These are phyloP conservation scores for Sesia bembeciformis DNA, from an alignment of 2,888 invertebrate genomes.

Conservation along the genomic window DNA sequence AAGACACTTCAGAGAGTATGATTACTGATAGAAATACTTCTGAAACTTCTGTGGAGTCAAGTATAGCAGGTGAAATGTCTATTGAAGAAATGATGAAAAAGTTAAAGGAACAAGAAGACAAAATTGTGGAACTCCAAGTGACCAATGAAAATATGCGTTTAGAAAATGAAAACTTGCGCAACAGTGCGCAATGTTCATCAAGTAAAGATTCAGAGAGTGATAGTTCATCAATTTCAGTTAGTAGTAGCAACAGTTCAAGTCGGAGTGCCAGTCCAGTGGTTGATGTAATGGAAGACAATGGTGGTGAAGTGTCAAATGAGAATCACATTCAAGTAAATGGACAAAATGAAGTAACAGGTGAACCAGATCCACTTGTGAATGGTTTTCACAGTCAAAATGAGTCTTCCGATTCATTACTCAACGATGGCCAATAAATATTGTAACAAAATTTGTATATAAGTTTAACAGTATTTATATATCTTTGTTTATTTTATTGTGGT, in stretches of 20 bases:
- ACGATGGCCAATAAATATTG: conserved; percentile 4
- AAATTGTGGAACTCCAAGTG: conserved; percentile 74
- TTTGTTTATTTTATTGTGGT: no score
- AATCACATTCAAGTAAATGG: conserved; percentile 27
- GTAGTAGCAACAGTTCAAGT: conserved; percentile 58
- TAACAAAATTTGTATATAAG: conserved; percentile 4
- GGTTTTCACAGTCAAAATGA: conserved; percentile 48
- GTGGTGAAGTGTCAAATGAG: conserved; percentile 14
- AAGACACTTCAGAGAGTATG: conserved; percentile 45
- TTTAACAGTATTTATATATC: conserved; percentile 3
- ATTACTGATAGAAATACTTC: conserved; percentile 50
- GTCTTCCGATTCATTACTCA: conserved; percentile 1
- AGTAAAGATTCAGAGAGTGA: conserved; percentile 77
- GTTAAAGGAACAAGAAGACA: conserved; percentile 74
- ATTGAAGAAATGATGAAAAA: conserved; percentile 45
- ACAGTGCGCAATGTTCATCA: conserved; percentile 46
- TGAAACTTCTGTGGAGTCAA: conserved; percentile 44
- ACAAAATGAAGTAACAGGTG: conserved; percentile 20
- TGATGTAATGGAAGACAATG: conserved; percentile 12
- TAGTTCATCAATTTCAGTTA: conserved; percentile 66
- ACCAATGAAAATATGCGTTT: conserved; percentile 77
- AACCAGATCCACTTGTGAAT: conserved; percentile 39
- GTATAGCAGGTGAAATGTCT: conserved; percentile 38
- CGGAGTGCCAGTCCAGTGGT: conserved; percentile 32
- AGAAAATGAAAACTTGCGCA: conserved; percentile 76